Conservation (phyloP, 2,113 vertebrate genomes). For the Brachypodius melanocephalos region DNA sequence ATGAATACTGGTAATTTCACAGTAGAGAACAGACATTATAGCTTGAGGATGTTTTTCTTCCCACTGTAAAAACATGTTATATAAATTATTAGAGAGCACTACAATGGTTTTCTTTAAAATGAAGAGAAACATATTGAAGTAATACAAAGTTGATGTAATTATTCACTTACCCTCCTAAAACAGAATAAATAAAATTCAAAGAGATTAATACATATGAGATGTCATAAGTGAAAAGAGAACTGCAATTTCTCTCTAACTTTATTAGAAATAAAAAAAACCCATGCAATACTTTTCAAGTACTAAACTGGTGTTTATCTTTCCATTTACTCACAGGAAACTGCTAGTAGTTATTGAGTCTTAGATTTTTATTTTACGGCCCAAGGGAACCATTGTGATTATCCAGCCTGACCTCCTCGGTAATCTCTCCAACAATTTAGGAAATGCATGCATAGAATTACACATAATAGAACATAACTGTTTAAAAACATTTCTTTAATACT, state of each 20-base stretch:
- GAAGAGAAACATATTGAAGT: constrained; percentile 48
- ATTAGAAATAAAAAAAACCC: constrained; percentile 10
- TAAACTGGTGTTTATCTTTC: constrained; percentile 57
- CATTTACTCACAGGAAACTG: constrained; percentile 15
- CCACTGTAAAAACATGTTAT: constrained; percentile 30
- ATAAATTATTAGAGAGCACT: constrained; percentile 38
- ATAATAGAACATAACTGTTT: neutral
- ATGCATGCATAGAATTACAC: neutral
- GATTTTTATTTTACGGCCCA: neutral
- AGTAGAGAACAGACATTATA: constrained; percentile 61
- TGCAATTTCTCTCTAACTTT: constrained; percentile 22
- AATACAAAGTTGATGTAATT: constrained; percentile 49
- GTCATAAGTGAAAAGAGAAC: neutral
- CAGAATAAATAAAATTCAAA: constrained; percentile 52
- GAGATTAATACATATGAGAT: constrained; percentile 32
- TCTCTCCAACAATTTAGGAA: neutral
- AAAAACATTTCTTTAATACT: neutral
- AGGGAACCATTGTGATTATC: neutral
- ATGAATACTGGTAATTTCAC: constrained; percentile 54
- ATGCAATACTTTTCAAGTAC: neutral
- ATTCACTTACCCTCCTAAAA: constrained; percentile 29
- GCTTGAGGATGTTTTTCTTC: constrained; percentile 57
- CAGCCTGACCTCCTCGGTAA: neutral
- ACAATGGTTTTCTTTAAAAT: constrained; percentile 54
- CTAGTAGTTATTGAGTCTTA: neutral